Evolutionary conservation across 2,888 invertebrate species (phyloP), one percentile per base, ranked within the genome.

Genomic region (Microctonus aethiopoides): DNA sequence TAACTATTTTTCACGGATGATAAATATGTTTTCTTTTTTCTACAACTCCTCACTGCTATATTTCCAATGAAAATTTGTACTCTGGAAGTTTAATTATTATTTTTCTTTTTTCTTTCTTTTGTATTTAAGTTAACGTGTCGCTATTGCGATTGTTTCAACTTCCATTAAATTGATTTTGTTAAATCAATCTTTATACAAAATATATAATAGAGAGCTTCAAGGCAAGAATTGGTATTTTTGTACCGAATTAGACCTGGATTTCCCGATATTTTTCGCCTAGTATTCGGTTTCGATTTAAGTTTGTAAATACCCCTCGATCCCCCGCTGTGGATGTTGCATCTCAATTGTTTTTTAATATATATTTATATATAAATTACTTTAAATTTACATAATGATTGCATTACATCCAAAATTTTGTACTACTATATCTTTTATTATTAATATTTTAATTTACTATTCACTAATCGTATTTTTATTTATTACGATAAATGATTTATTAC

Each of bases 141-240:
- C n/a, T 46, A 16, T 46, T 46, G 20, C 29, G 32, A 51, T 67
- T 62, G n/a, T 26, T 9, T 11, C 29, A 41, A 39, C 39, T 61
- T 62, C n/a, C 46, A 46, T 57, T 57, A 32, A 57, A 34, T 57
- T 65, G 75, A 76, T 76, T 72, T 26, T 34, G 59, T 59, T 51
- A 13, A 26, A 39, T 67, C 52, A 54, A 54, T 32, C 65, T 68
- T 73, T 73, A 72, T 75, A 74, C 73, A 73, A 69, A 76, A 74
- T 80, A 76, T 62, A 78, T 76, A 64, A 78, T 84, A 86, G 85
- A 85, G 86, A 86, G 85, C 86, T 83, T 85, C 81, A 86, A 86
- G 86, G 86, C 86, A 86, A 86, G 84, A 85, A 83, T 79, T 85
- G 85, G 82, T 85, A 83, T 83, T 76, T 84, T 85, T 85, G 85